A percentile compares a stretch with the other conserved stretches of the same genome.
These are phyloP conservation scores for Semaprochilodus insignis DNA, from an alignment of 2,797 vertebrate genomes.

Conservation along the genomic window DNA sequence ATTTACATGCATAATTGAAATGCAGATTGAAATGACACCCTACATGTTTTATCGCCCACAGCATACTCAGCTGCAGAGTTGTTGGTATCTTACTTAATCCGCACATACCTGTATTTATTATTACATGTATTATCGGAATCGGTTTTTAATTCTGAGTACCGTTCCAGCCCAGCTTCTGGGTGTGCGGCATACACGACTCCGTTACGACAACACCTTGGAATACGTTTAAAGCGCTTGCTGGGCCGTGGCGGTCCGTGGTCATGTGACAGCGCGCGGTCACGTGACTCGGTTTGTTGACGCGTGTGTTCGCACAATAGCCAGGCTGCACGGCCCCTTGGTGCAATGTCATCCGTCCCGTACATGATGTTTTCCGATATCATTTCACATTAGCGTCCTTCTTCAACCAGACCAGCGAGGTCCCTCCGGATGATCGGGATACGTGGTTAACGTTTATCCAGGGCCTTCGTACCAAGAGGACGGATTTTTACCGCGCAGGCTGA, in stretches of 20 bases:
- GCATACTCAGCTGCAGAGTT: too few relatives aligned
- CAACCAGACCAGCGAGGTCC: constrained; percentile 22
- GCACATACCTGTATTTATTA: too few relatives aligned
- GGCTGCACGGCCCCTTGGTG: constrained; percentile 62
- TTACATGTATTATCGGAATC: too few relatives aligned
- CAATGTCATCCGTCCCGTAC: constrained; percentile 73
- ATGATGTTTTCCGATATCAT: constrained; percentile 26
- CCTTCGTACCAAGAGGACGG: constrained; percentile 56
- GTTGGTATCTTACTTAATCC: too few relatives aligned
- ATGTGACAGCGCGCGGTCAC: constrained; percentile 72
- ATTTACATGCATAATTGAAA: too few relatives aligned
- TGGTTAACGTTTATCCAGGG: constrained; percentile 26
- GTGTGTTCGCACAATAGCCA: constrained; percentile 60
- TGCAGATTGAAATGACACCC: too few relatives aligned
- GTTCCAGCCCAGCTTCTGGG: too few relatives aligned
- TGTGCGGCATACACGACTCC: too few relatives aligned
- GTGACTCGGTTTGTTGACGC: constrained; percentile 77
- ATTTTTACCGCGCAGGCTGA: constrained; percentile 61
- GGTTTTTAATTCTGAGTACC: too few relatives aligned
- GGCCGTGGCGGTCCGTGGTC: constrained; percentile 63
- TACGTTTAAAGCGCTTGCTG: background rate
- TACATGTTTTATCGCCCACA: too few relatives aligned
- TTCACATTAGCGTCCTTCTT: background rate
- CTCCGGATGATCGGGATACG: constrained; percentile 28
- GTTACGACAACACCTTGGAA: background rate